phyloP scores from a whole-genome alignment of 2,113 vertebrate species.

The Lamprotornis superbus region DNA sequence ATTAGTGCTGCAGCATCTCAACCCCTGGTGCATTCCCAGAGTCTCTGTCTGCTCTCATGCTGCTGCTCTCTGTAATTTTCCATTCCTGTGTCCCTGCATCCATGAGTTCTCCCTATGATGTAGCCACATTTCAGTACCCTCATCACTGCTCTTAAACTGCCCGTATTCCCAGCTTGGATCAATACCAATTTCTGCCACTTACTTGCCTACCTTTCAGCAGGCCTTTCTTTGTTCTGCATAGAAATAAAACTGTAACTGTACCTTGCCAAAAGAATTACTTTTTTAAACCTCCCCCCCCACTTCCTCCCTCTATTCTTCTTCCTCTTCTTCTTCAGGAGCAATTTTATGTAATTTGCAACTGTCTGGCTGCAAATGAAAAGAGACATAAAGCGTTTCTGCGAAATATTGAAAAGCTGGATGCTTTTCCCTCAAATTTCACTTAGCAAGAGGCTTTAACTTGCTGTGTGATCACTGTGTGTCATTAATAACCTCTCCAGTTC shows the following conservation, averaged over 20 bases:
- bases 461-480: constrained; percentile 54
- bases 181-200: constrained; percentile 58
- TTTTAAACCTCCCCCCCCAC: background rate
- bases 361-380: constrained; percentile 67
- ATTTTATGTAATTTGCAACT: constrained; percentile 69
- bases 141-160: constrained; percentile 35
- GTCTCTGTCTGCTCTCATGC: constrained; percentile 11
- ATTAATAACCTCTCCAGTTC: constrained; percentile 56
- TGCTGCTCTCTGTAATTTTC: constrained; percentile 57
- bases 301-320: constrained; percentile 57
- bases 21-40: constrained; percentile 27
- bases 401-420: constrained; percentile 58
- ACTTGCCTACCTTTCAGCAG: constrained; percentile 54
- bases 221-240: constrained; percentile 53
- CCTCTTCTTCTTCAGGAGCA: constrained; percentile 52
- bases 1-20: constrained; percentile 32
- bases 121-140: constrained; percentile 8
- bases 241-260: constrained; percentile 55
- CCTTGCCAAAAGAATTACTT: constrained; percentile 42
- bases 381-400: constrained; percentile 49
- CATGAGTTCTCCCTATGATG: background rate
- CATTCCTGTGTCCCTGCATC: constrained; percentile 3
- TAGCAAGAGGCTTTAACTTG: constrained; percentile 43
- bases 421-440: constrained; percentile 58
- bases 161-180: constrained; percentile 33